phyloP scores from a whole-genome alignment of 2,113 vertebrate species.

The Vulpes ferrilata region DNA sequence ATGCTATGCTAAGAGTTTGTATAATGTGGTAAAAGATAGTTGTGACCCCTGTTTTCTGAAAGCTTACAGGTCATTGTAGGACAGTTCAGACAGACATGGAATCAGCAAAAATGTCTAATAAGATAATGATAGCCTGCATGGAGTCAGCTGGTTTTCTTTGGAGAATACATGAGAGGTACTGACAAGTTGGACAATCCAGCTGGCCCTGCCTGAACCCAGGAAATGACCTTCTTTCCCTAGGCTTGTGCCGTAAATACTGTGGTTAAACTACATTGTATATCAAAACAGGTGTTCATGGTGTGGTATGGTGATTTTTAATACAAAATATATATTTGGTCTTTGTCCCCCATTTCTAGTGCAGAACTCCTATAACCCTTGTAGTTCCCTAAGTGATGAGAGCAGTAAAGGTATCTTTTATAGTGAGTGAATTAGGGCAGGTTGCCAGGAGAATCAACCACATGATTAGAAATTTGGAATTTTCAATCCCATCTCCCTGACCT shows the following conservation, averaged over 20 bases:
- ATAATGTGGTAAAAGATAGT: neutral
- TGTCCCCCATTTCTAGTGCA: neutral
- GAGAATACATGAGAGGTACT: neutral
- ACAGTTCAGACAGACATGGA: neutral
- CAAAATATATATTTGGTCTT: neutral
- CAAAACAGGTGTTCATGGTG: neutral
- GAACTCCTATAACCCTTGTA: neutral
- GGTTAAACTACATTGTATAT: neutral
- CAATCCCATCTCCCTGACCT: neutral
- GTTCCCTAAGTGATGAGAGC: neutral
- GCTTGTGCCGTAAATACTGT: neutral
- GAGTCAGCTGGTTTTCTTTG: neutral
- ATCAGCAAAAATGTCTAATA: neutral
- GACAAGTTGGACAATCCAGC: neutral
- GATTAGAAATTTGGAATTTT: neutral
- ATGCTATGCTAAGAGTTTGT: neutral
- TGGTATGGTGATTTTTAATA: neutral
- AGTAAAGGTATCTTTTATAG: neutral
- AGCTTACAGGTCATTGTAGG: neutral
- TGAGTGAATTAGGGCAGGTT: neutral
- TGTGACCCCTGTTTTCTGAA: neutral
- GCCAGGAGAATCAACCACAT: neutral
- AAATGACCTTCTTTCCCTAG: neutral
- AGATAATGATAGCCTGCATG: neutral
- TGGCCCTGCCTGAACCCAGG: neutral